phyloP scores from a whole-genome alignment of 2,113 vertebrate genomes.

The Sander lucioperca region DNA sequence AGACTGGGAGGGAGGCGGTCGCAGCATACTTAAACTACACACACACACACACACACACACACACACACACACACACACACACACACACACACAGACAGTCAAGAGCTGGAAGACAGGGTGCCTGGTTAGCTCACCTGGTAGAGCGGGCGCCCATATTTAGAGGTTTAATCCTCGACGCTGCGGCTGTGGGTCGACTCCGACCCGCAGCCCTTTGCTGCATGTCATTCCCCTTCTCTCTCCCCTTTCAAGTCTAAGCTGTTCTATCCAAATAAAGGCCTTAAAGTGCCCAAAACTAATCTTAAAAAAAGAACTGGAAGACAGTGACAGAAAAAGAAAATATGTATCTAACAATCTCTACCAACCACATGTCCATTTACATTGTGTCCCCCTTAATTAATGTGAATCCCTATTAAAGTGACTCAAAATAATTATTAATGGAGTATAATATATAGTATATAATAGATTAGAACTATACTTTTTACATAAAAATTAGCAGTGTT shows the following conservation, averaged over 20 bases:
- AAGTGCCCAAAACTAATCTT: too few relatives aligned
- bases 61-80: background rate
- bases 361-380: slow-evolving; percentile 5
- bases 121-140: too few relatives aligned
- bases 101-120: background rate
- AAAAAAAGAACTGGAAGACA: background rate
- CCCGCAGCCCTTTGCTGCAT: too few relatives aligned
- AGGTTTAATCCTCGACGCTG: too few relatives aligned
- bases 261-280: too few relatives aligned
- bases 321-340: background rate
- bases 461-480: background rate
- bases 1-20: slow-evolving; percentile 47
- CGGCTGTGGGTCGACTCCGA: too few relatives aligned
- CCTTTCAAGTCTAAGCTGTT: too few relatives aligned
- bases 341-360: background rate
- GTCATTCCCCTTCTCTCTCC: too few relatives aligned
- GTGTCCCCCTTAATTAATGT: background rate
- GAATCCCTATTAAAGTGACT: background rate
- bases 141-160: too few relatives aligned
- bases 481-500: background rate
- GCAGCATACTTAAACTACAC: slow-evolving; percentile 50
- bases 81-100: background rate
- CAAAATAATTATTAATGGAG: background rate
- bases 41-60: slow-evolving; percentile 18
- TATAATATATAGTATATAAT: too few relatives aligned